A percentile compares a stretch with the other conserved stretches of the same genome.
Conservation (phyloP, 2,113 vertebrate genomes). For the Perca schrenkii region DNA sequence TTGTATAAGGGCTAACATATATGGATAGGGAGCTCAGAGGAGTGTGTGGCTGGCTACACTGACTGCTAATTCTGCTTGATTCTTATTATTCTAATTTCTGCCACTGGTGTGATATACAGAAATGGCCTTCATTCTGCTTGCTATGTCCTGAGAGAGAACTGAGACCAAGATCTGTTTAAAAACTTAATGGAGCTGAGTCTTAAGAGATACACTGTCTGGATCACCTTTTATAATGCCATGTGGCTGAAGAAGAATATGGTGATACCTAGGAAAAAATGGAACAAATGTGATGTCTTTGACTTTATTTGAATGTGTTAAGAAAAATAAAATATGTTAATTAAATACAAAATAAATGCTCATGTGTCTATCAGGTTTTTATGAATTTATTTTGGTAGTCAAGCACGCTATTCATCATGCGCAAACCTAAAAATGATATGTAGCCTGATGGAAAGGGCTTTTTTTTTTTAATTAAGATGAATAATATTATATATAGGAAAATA, state of each 20-base stretch:
- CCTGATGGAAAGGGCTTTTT: not conserved
- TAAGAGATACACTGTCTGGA: slow-evolving; percentile 16
- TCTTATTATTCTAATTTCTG: slow-evolving; percentile 41
- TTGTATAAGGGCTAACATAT: slow-evolving; percentile 23
- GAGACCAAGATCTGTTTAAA: slow-evolving; percentile 30
- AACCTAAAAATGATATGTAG: not conserved
- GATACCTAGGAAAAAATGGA: not conserved
- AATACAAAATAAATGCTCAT: not conserved
- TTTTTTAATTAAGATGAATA: not conserved
- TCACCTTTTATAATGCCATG: not conserved
- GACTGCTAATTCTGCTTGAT: slow-evolving; percentile 43
- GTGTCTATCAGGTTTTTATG: not conserved
- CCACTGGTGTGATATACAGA: slow-evolving; percentile 36
- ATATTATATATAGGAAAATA: not conserved
- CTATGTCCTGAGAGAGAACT: slow-evolving; percentile 28
- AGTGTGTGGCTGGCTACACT: slow-evolving; percentile 7
- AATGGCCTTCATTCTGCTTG: slow-evolving; percentile 41
- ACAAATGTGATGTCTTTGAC: not conserved
- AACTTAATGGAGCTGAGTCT: slow-evolving; percentile 33
- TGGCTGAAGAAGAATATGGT: not conserved
- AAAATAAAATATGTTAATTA: not conserved
- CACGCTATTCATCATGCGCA: not conserved
- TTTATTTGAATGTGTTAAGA: not conserved
- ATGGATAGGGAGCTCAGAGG: not conserved
- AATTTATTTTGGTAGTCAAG: not conserved